These are phyloP conservation scores for Neopipo cinnamomea DNA, from an alignment of 2,113 vertebrate genomes.

Conservation along the genomic window DNA sequence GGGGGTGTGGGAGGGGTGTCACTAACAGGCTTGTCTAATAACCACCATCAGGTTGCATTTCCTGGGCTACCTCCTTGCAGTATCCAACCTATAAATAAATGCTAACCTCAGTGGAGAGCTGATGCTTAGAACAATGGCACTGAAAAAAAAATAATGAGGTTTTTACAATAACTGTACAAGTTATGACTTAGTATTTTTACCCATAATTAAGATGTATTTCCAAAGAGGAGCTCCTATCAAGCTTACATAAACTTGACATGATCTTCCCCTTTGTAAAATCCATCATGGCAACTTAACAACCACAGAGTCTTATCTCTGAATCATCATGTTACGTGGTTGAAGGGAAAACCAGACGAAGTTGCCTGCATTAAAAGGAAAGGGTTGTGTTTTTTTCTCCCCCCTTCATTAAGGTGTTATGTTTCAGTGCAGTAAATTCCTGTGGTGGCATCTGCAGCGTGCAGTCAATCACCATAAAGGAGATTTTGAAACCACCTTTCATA, in stretches of 20 bases:
- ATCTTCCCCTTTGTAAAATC: constrained; percentile 24
- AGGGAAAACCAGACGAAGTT: constrained; percentile 2
- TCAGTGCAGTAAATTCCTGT: neutral
- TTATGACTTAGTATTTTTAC: constrained; percentile 47
- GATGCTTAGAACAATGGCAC: neutral
- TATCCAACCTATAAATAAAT: constrained; percentile 34
- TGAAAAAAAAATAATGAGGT: neutral
- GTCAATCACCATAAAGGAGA: constrained; percentile 39
- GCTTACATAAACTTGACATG: neutral
- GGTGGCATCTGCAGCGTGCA: neutral
- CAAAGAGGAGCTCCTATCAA: neutral
- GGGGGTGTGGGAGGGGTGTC: neutral
- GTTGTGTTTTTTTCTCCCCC: no score
- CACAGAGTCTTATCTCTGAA: constrained; percentile 16
- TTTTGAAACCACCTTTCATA: constrained; percentile 1
- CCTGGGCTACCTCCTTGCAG: neutral
- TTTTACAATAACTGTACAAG: neutral
- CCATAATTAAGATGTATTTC: constrained; percentile 57
- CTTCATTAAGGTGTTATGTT: neutral
- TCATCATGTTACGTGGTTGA: neutral
- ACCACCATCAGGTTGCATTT: constrained; percentile 7
- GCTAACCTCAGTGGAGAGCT: constrained; percentile 5
- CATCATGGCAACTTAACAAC: constrained; percentile 23
- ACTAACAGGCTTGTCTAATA: neutral
- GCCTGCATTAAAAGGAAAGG: constrained; percentile 15